Evolutionary conservation across 2,888 invertebrate genomes (phyloP).

Genomic region (Amblyjoppa proteus): DNA sequence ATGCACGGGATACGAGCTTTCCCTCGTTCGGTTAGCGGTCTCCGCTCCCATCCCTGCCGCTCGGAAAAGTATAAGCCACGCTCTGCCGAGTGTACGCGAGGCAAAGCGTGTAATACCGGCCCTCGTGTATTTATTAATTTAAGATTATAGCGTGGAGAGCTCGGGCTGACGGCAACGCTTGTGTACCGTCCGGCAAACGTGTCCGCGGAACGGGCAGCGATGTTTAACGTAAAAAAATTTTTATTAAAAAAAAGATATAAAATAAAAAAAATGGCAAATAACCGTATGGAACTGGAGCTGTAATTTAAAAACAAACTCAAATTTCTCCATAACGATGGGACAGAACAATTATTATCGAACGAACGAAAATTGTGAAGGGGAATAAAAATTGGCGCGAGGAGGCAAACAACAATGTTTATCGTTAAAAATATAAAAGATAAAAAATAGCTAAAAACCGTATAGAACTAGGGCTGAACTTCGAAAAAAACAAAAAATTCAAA

Average conservation of each 20-base stretch:
- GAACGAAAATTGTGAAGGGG: too few species aligned
- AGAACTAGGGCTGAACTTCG: neutral
- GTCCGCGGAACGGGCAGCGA: neutral
- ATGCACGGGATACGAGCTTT: slow-evolving; percentile 54
- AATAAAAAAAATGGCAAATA: neutral
- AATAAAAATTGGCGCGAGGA: too few species aligned
- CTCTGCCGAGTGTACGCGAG: slow-evolving; percentile 24
- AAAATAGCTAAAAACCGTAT: neutral
- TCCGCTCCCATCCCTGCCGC: neutral
- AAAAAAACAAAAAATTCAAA: neutral
- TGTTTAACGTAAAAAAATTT: neutral
- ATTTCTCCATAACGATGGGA: neutral
- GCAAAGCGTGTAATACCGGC: slow-evolving; percentile 5
- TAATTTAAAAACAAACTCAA: neutral
- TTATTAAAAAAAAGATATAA: neutral
- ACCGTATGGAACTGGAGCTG: neutral
- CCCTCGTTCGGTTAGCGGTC: slow-evolving; percentile 57
- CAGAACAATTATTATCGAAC: too few species aligned
- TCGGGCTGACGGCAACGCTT: neutral
- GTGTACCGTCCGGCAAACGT: neutral
- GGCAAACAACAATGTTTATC: neutral
- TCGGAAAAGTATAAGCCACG: slow-evolving; percentile 38
- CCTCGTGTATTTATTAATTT: slow-evolving; percentile 54
- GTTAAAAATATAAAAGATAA: neutral
- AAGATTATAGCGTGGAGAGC: slow-evolving; percentile 29